Percentiles rank a stretch among this genome's conserved stretches.
Conservation (phyloP, 2,113 vertebrate species). For the Cygnus atratus region DNA sequence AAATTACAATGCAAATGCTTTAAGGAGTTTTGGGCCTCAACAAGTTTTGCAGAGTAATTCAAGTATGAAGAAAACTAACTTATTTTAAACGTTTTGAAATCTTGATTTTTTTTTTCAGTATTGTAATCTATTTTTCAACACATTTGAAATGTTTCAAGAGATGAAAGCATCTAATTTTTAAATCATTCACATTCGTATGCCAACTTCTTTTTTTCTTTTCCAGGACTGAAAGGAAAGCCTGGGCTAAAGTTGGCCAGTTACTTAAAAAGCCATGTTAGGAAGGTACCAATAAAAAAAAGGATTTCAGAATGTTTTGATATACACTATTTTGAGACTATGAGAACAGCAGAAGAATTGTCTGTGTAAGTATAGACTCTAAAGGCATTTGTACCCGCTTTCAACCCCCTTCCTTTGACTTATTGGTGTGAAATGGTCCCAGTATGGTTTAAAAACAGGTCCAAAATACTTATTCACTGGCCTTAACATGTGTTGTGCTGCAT, state of each 20-base stretch:
- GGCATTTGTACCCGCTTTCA: background rate
- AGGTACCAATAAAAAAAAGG: background rate
- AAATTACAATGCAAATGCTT: background rate
- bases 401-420: background rate
- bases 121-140: conserved; percentile 37
- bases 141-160: conserved; percentile 20
- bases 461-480: conserved; percentile 15
- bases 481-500: conserved; percentile 35
- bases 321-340: background rate
- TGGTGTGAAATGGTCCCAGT: background rate
- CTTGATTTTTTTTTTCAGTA: background rate
- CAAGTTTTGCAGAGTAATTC: background rate
- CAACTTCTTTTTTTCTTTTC: background rate
- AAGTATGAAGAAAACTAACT: background rate
- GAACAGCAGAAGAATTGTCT: background rate
- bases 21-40: background rate
- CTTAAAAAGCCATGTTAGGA: conserved; percentile 47
- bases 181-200: conserved; percentile 18
- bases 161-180: conserved; percentile 17
- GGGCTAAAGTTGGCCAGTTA: background rate
- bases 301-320: conserved; percentile 33
- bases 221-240: background rate
- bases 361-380: background rate
- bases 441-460: background rate
- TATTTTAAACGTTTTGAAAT: conserved; percentile 8